A percentile compares a stretch with the other conserved stretches of the same genome.
These are phyloP conservation scores for Matsumurasca onukii DNA, from an alignment of 1,140 invertebrate genomes.

Conservation along the genomic window DNA sequence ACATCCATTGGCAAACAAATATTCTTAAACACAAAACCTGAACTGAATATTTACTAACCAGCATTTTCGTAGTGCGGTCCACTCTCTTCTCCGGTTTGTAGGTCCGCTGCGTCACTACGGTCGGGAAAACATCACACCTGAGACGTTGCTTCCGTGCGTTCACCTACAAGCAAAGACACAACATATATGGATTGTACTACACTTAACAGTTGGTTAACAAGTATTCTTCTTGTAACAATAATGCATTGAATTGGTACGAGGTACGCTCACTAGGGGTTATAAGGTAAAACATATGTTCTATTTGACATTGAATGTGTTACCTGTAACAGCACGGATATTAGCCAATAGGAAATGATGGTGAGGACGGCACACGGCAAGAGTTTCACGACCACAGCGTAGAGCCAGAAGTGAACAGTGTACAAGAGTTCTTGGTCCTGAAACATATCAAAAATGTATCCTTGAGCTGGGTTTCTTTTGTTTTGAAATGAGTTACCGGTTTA, in stretches of 20 bases:
- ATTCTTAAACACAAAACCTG: too few species aligned
- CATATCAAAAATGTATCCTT: slow-evolving; percentile 1
- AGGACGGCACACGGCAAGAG: slow-evolving; percentile 81
- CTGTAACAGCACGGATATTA: slow-evolving; percentile 28
- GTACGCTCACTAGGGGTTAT: too few species aligned
- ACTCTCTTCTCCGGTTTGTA: slow-evolving; percentile 67
- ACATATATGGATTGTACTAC: too few species aligned
- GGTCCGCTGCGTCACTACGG: slow-evolving; percentile 43
- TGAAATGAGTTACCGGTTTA: too few species aligned
- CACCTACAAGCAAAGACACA: not conserved
- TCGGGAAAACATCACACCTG: slow-evolving; percentile 8
- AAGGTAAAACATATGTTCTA: too few species aligned
- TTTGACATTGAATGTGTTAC: slow-evolving; percentile 1
- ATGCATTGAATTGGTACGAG: too few species aligned
- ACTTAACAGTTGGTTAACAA: too few species aligned
- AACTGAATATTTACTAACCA: too few species aligned
- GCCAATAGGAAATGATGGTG: slow-evolving; percentile 67
- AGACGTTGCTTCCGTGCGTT: slow-evolving; percentile 13
- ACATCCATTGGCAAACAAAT: too few species aligned
- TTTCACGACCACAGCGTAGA: slow-evolving; percentile 81
- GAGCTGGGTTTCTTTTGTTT: too few species aligned
- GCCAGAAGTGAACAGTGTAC: slow-evolving; percentile 78
- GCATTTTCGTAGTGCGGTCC: slow-evolving; percentile 87
- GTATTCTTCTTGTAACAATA: too few species aligned
- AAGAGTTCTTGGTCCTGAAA: slow-evolving; percentile 55